phyloP scores from a whole-genome alignment of 2,888 invertebrate genomes.

The Cephalotes varians region DNA sequence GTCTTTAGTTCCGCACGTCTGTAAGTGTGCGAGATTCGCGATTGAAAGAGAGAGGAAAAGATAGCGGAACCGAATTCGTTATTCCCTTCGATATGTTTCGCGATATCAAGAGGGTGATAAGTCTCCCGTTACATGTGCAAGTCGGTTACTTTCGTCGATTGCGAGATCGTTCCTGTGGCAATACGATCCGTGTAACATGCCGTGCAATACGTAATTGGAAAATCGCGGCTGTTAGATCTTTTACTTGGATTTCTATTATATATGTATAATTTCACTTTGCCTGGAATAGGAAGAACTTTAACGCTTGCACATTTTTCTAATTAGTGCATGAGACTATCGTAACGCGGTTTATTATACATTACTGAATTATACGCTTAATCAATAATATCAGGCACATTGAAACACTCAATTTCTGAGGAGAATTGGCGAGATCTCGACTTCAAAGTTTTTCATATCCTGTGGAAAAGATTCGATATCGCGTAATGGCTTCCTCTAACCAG shows the following conservation, averaged over 20 bases:
- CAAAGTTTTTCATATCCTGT: slow-evolving; percentile 23
- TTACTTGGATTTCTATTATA: slow-evolving; percentile 1
- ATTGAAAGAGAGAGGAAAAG: background rate
- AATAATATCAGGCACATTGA: slow-evolving; percentile 1
- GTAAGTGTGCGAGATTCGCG: background rate
- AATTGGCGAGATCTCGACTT: background rate
- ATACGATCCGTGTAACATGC: slow-evolving; percentile 21
- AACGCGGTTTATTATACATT: background rate
- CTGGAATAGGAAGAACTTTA: background rate
- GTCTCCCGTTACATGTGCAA: slow-evolving; percentile 1
- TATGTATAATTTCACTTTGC: background rate
- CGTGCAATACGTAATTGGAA: slow-evolving; percentile 38
- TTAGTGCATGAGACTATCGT: background rate
- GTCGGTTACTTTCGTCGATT: slow-evolving; percentile 35
- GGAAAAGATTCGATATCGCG: slow-evolving; percentile 61
- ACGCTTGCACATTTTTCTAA: slow-evolving; percentile 8
- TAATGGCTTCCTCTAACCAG: slow-evolving; percentile 76
- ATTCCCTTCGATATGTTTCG: slow-evolving; percentile 29
- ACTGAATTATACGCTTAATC: background rate
- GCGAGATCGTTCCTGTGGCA: slow-evolving; percentile 31
- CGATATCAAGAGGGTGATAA: slow-evolving; percentile 36
- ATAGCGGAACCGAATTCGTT: slow-evolving; percentile 19
- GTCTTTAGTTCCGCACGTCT: slow-evolving; percentile 23
- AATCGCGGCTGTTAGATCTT: slow-evolving; percentile 21
- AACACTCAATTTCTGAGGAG: background rate